phyloP scores from a whole-genome alignment of 2,113 vertebrate species.

The Lepisosteus osseus region DNA sequence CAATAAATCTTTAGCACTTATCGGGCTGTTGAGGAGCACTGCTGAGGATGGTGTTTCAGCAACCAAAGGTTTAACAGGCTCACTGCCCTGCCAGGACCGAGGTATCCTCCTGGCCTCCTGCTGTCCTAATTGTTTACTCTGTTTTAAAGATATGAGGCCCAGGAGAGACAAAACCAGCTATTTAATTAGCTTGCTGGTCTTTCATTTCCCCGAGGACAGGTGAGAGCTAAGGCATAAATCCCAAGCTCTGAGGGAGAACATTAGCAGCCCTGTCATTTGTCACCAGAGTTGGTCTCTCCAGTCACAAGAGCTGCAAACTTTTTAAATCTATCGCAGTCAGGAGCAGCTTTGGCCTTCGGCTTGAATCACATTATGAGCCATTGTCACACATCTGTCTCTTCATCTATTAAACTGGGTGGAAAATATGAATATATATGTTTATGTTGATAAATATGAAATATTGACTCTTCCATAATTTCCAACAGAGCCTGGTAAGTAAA shows the following conservation, averaged over 20 bases:
- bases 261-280: conserved; percentile 24
- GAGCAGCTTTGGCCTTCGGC: conserved; percentile 41
- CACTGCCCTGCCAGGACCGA: conserved; percentile 11
- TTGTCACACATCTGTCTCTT: conserved; percentile 46
- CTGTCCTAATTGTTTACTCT: conserved; percentile 40
- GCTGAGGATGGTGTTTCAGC: conserved; percentile 32
- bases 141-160: conserved; percentile 23
- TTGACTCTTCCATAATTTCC: conserved; percentile 24
- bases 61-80: conserved; percentile 29
- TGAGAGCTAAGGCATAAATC: conserved; percentile 29
- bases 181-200: conserved; percentile 36
- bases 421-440: conserved; percentile 26
- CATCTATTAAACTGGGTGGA: conserved; percentile 32
- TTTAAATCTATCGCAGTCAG: conserved; percentile 39
- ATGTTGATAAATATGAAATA: conserved; percentile 35
- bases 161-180: conserved; percentile 22
- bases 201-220: conserved; percentile 27
- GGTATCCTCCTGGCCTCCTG: not conserved
- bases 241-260: not conserved
- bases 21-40: conserved; percentile 9
- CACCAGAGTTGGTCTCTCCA: conserved; percentile 25
- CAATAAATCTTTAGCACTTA: conserved; percentile 41
- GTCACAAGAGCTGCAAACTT: conserved; percentile 32
- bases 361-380: conserved; percentile 45
- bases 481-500: conserved; percentile 4